phyloP scores from a whole-genome alignment of 2,888 invertebrate genomes.

The Lamellibrachia satsuma region DNA sequence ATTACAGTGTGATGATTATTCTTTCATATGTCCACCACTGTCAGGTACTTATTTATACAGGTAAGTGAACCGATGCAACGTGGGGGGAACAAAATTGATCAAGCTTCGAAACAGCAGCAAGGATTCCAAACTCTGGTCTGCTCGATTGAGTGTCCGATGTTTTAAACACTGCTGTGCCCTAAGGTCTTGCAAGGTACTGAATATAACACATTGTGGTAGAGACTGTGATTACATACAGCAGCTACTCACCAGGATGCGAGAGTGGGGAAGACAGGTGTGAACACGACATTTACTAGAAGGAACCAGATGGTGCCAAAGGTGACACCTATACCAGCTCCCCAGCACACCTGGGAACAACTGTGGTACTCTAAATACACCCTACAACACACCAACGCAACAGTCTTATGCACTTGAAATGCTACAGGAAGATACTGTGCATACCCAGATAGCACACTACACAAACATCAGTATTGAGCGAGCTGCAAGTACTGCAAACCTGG shows the following conservation, averaged over 20 bases:
- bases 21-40: too few species aligned
- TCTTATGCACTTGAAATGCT: background rate
- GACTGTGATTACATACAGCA: background rate
- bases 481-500: too few species aligned
- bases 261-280: slow-evolving; percentile 86
- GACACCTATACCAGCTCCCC: slow-evolving; percentile 80
- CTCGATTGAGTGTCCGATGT: too few species aligned
- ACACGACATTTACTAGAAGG: slow-evolving; percentile 78
- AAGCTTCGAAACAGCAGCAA: too few species aligned
- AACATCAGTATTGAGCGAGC: too few species aligned
- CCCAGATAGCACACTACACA: too few species aligned
- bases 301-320: slow-evolving; percentile 85
- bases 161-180: background rate
- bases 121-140: too few species aligned
- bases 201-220: background rate
- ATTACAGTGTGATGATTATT: too few species aligned
- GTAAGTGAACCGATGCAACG: too few species aligned
- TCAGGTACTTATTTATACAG: too few species aligned
- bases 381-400: slow-evolving; percentile 21
- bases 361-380: slow-evolving; percentile 88
- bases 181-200: background rate
- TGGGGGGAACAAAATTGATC: too few species aligned
- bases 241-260: slow-evolving; percentile 83
- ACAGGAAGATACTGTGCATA: too few species aligned
- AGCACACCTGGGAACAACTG: slow-evolving; percentile 81